Evolutionary conservation across 1,140 invertebrate species (phyloP).

Genomic region (Stegodyphus dumicola): DNA sequence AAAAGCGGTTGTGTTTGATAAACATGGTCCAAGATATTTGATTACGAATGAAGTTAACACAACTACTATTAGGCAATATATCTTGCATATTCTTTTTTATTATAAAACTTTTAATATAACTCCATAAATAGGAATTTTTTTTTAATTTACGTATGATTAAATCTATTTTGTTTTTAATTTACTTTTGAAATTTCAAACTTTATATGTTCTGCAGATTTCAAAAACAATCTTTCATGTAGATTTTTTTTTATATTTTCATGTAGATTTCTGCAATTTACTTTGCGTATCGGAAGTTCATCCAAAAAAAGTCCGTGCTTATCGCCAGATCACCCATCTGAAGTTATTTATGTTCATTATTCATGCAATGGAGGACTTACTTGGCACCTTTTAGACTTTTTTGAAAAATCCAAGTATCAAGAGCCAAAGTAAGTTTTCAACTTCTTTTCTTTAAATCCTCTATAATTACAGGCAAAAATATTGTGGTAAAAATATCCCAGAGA

Average conservation of each 20-base stretch:
- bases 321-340: conserved; percentile 66
- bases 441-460: too few species aligned
- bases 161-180: conserved; percentile 8
- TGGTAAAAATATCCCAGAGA: too few species aligned
- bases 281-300: conserved; percentile 68
- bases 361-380: conserved; percentile 70
- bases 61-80: conserved; percentile 64
- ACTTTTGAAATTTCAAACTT: too few species aligned
- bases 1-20: conserved; percentile 69
- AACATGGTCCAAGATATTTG: conserved; percentile 66
- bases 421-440: conserved; percentile 66
- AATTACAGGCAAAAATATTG: not conserved
- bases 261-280: conserved; percentile 64
- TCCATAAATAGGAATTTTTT: not conserved
- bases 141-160: not conserved
- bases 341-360: conserved; percentile 69
- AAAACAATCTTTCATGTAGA: too few species aligned
- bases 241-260: not conserved
- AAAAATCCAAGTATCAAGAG: conserved; percentile 64
- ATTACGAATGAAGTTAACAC: conserved; percentile 70
- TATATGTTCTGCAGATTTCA: too few species aligned
- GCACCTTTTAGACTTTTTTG: conserved; percentile 67
- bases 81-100: not conserved
- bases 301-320: conserved; percentile 67
- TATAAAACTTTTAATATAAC: not conserved